Base-by-base conservation (phyloP, 2,113 vertebrate species). In the Burhinus bistriatus region DNA sequence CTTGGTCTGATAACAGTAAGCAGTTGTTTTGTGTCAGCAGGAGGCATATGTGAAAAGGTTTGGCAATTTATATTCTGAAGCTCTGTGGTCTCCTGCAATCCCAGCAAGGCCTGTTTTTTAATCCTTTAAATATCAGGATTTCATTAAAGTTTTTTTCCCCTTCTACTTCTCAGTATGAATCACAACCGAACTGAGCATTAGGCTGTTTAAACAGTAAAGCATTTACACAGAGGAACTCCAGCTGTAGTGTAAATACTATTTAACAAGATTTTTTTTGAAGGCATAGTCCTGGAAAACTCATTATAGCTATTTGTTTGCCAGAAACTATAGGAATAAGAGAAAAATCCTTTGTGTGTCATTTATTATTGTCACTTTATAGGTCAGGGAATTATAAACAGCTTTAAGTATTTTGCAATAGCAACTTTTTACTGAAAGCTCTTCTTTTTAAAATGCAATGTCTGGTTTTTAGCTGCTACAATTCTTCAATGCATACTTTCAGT, bases 311-410 rank as follows among this genome's bases (percentile, higher is more conserved):
- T 94, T 92, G 47, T 91, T 92, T 94, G 94, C 92, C 96, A 97
- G 89, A 94, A 97, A 93, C 79, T 93, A 95, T 97, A 95, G 89
- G 85, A 96, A 78, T 96, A 96, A 88, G 55, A 95, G 51, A 94
- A 89, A 91, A 95, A 95, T 90, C 73, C 87, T 97, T 95, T 89
- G 36, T 72, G 38, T 96, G 86, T 83, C 92, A 95, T 97, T 97
- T 92, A 79, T 98, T 95, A 93, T 87, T 95, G 96, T 71, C 92
- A 90, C 66, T 97, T 96, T 92, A 90, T 96, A 95, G 92, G 95
- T 95, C 96, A 94, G 90, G 62, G 89, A 92, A 93, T 97, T 96
- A 96, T 93, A 94, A 96, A 96, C 95, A 95, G 58, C 30, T 95
- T 85, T 90, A 95, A 97, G 75, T 82, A 78, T 92, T 97, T 95